These are phyloP conservation scores for Xestia rhomboidea DNA, from an alignment of 2,888 invertebrate genomes.

Conservation along the genomic window DNA sequence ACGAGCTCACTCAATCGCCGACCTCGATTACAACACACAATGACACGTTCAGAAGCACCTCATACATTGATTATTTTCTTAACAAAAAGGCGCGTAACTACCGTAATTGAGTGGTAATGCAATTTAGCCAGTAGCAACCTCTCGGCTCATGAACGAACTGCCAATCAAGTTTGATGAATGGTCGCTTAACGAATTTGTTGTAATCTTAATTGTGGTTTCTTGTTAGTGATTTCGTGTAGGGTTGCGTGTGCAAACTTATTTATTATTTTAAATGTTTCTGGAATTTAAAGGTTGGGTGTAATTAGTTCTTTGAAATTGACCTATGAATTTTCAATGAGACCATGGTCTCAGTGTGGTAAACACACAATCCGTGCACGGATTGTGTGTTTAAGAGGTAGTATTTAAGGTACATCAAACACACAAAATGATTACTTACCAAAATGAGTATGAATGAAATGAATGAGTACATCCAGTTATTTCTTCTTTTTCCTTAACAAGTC, in stretches of 20 bases:
- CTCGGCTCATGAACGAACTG: conserved; percentile 72
- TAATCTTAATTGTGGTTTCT: conserved; percentile 81
- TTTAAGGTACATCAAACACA: not conserved
- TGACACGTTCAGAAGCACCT: conserved; percentile 55
- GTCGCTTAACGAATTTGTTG: conserved; percentile 85
- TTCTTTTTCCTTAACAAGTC: not conserved
- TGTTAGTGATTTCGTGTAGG: conserved; percentile 73
- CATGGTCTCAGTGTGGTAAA: too few species aligned
- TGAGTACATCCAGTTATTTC: not conserved
- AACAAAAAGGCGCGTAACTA: conserved; percentile 77
- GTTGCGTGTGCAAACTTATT: conserved; percentile 51
- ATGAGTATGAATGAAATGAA: too few species aligned
- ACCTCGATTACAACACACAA: conserved; percentile 51
- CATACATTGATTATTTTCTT: conserved; percentile 75
- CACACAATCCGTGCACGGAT: not conserved
- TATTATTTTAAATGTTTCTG: conserved; percentile 51
- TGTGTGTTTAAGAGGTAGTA: not conserved
- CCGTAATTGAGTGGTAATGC: conserved; percentile 80
- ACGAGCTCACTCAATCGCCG: conserved; percentile 52
- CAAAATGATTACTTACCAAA: not conserved
- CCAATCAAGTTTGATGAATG: conserved; percentile 85
- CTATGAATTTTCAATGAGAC: too few species aligned
- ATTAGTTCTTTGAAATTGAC: conserved; percentile 33
- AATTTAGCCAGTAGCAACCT: conserved; percentile 83
- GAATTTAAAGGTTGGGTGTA: conserved; percentile 40